These are phyloP conservation scores for Hydrochoerus hydrochaeris DNA, from an alignment of 2,113 vertebrate genomes.

Conservation along the genomic window DNA sequence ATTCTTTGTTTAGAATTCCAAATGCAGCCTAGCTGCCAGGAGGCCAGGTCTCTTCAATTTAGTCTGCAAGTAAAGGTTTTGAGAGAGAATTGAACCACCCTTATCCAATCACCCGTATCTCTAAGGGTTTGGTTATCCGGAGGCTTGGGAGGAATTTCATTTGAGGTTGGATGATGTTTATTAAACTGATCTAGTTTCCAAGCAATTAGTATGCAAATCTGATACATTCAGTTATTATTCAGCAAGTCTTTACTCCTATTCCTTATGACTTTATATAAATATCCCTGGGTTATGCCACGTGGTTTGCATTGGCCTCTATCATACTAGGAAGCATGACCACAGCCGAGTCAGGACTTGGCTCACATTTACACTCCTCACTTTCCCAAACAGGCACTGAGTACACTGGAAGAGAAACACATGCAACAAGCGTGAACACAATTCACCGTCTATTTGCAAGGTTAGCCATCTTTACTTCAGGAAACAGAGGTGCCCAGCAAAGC, in stretches of 20 bases:
- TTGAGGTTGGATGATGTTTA: neutral
- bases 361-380: neutral
- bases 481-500: neutral
- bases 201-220: neutral
- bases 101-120: neutral
- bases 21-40: neutral
- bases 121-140: neutral
- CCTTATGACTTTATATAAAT: neutral
- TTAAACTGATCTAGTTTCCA: neutral
- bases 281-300: rapidly evolving
- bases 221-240: neutral
- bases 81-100: neutral
- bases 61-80: neutral
- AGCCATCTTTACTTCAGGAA: neutral
- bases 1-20: conserved; percentile 24
- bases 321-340: neutral
- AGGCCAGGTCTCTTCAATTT: neutral
- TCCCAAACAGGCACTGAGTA: neutral
- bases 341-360: neutral
- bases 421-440: neutral
- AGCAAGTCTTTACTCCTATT: neutral
- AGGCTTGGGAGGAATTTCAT: neutral
- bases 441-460: neutral
- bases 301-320: neutral
- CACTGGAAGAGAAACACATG: neutral